Conservation (phyloP, 2,113 vertebrate species). For the Epinephelus moara region DNA sequence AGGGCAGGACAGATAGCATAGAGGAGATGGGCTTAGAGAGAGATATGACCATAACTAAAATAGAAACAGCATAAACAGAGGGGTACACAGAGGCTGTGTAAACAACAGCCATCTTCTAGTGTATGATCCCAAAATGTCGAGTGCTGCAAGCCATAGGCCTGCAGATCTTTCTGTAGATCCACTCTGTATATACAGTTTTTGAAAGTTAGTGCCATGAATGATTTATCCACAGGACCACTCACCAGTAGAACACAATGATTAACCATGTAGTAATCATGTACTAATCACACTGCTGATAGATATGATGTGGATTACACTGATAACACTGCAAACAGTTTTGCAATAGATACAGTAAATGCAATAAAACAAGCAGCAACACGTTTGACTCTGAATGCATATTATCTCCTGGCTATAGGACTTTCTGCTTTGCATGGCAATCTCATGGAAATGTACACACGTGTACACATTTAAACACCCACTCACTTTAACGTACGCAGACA, state of each 20-base stretch:
- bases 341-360: slow-evolving; percentile 4
- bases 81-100: slow-evolving; percentile 9
- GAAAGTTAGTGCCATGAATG: background rate
- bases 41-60: slow-evolving; percentile 42
- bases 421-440: slow-evolving; percentile 39
- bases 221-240: slow-evolving; percentile 13
- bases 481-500: slow-evolving; percentile 46
- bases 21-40: slow-evolving; percentile 32
- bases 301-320: slow-evolving; percentile 17
- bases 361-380: slow-evolving; percentile 30
- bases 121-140: slow-evolving; percentile 31
- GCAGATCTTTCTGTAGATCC: slow-evolving; percentile 28
- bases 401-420: slow-evolving; percentile 24
- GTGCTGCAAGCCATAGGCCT: slow-evolving; percentile 20
- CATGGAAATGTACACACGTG: slow-evolving; percentile 43
- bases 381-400: slow-evolving; percentile 18
- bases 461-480: slow-evolving; percentile 60
- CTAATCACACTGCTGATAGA: slow-evolving; percentile 19
- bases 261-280: slow-evolving; percentile 33
- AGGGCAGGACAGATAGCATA: slow-evolving; percentile 36
- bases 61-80: slow-evolving; percentile 39
- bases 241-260: slow-evolving; percentile 28
- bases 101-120: slow-evolving; percentile 35
- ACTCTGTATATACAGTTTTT: slow-evolving; percentile 3
- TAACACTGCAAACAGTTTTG: background rate